Base-by-base conservation (phyloP, 2,888 invertebrate genomes). In the Epirrita christyi region DNA sequence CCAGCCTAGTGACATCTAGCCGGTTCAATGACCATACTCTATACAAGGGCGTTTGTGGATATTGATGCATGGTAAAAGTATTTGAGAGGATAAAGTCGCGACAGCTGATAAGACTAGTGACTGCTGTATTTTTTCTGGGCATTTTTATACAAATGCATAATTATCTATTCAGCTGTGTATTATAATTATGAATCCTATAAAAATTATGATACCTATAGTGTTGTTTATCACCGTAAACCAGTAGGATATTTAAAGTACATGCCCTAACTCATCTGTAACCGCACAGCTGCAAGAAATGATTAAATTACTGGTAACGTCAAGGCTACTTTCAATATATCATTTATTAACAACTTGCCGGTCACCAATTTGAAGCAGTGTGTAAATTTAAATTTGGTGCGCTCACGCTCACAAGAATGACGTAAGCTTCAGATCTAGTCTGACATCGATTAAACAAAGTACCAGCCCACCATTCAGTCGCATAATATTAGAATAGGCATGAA, bases 1-100 rank as follows among this genome's bases (percentile, higher is more conserved):
- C 14, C 44, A 46, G 46, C 15, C 55, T 61, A 56, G 36, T 40
- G 47, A 50, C 48, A 52, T 63, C 65, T 51, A 63, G 62, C 56
- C 66, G 63, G 75, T 76, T 77, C 75, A 76, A 68, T 72, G 75
- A 71, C 75, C 73, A 75, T 63, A 70, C 68, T 72, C 66, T 70
- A 66, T 59, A 64, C 63, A 68, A 55, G 65, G 62, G 60, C 64
- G 60, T 61, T 70, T 13, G 15, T 29, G 29, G 14, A 21, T 9
- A 14, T 29, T 13, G 1, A 36, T 11, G 8, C 28, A 6, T 29
- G 28, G 28, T 29, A 2, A 29, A 11, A 21, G 27, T 50, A 44
- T 11, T 15, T 38, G 13, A 32, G 13, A 32, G 2, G 32, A 32
- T 0, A 32, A 32, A 28, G 13, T 37, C 8, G 13, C 13, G 11